Evolutionary conservation across 2,888 invertebrate genomes (phyloP), one percentile per base, ranked within the genome.

Genomic region (Drosophila buzzatii): DNA sequence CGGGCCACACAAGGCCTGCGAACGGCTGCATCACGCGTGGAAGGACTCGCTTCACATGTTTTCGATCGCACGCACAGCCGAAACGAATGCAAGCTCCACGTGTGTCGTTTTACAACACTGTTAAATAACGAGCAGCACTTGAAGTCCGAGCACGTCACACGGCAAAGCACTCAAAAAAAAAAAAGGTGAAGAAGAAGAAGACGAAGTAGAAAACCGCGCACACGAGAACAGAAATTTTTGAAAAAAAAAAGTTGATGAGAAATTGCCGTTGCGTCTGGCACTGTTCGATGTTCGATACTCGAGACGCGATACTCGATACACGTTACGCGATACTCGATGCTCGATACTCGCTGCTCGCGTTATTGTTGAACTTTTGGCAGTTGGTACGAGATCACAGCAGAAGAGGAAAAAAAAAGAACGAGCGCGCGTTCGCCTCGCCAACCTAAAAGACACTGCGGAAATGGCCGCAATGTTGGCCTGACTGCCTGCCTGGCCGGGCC

Each of bases 381-480:
- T 71, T 61, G 59, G 59, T 63, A 77, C 69, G 76, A 80, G 83
- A 81, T 76, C 81, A 83, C 74, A 84, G 76, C 70, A 66, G 71
- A 55, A 41, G 49, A 49, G 23, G 14, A 44, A 45, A 53, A 23
- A 83, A 77, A 79, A 70, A 62, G 1, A 27, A 16, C 68, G 76
- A 81, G 86, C 86, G 85, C 91, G 88, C 86, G 86, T 89, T 85
- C 91, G 87, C 89, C 82, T 82, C 81, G 91, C 89, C 91, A 87
- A 89, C 90, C 84, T 81, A 91, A 91, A 84, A 86, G 91, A 91
- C 87, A 91, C 91, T 91, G 90, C 82, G 83, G 74, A 74, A 66
- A 82, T 73, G 78, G 77, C 81, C 67, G 39, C 58, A 76, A 53
- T 58, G 77, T 56, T 76, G 59, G 73, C 73, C 73, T 37, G 63